Evolutionary conservation across 2,113 vertebrate genomes (phyloP).

Genomic region (Orycteropus afer): DNA sequence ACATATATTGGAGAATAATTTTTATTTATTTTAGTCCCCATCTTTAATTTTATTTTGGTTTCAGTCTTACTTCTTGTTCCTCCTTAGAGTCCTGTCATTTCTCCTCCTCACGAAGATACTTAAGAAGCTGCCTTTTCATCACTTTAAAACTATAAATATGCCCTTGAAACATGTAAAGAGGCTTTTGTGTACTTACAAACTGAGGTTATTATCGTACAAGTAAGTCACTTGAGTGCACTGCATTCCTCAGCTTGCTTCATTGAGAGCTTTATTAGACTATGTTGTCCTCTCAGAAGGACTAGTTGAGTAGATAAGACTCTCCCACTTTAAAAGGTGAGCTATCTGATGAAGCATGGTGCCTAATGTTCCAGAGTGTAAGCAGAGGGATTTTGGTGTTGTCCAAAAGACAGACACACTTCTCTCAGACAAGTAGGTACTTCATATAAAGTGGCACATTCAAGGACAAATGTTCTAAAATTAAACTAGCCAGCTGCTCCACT

Average conservation of each 20-base stretch:
- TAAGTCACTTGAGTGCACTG: conserved; percentile 80
- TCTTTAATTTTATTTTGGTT: conserved; percentile 73
- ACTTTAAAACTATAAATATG: conserved; percentile 78
- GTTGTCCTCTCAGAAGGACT: conserved; percentile 50
- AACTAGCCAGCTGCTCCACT: conserved; percentile 62
- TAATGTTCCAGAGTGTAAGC: conserved; percentile 18
- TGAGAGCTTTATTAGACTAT: conserved; percentile 72
- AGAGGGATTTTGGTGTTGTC: conserved; percentile 41
- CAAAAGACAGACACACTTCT: conserved; percentile 55
- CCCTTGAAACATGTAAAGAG: conserved; percentile 78
- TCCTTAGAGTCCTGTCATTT: conserved; percentile 70
- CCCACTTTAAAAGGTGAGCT: conserved; percentile 57
- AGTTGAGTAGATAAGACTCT: conserved; percentile 75
- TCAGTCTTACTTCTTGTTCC: conserved; percentile 72
- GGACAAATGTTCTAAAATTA: conserved; percentile 81
- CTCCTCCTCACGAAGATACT: conserved; percentile 70
- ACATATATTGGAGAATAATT: neutral
- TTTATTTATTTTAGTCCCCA: conserved; percentile 33
- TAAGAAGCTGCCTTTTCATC: conserved; percentile 80
- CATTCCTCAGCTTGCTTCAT: conserved; percentile 64
- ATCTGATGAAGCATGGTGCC: conserved; percentile 71
- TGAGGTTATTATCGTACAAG: conserved; percentile 81
- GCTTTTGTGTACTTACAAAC: conserved; percentile 84
- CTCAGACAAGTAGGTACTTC: conserved; percentile 73
- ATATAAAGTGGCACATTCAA: conserved; percentile 72